Percentiles rank a stretch among this genome's conserved stretches.
Evolutionary conservation across 1,140 invertebrate species (phyloP).

Genomic region (Heliconius melpomene): DNA sequence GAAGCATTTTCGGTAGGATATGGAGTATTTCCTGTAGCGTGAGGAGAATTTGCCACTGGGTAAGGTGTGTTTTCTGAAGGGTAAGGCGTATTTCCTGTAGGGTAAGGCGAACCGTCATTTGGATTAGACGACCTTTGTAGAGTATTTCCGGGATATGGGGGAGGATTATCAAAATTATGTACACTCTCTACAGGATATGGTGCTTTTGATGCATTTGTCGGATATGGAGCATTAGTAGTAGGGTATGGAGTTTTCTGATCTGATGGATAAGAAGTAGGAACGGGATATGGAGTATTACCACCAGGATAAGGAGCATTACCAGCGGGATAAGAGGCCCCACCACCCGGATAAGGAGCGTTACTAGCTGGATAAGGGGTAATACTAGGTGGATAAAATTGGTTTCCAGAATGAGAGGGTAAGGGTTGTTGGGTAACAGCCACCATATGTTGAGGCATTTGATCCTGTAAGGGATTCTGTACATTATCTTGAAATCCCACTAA

Average conservation of each 20-base stretch:
- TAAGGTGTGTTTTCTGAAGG: conserved; percentile 30
- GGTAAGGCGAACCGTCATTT: conserved; percentile 18
- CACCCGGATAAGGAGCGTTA: conserved; percentile 14
- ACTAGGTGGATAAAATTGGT: conserved; percentile 18
- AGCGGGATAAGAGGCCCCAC: conserved; percentile 38
- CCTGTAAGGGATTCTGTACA: conserved; percentile 57
- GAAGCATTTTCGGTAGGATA: conserved; percentile 39
- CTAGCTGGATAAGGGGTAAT: conserved; percentile 36
- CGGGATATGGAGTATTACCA: conserved; percentile 34
- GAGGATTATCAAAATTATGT: conserved; percentile 24
- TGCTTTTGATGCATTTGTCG: neutral
- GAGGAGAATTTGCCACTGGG: conserved; percentile 24
- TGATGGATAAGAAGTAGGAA: neutral
- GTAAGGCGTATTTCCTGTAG: conserved; percentile 20
- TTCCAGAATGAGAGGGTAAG: conserved; percentile 24
- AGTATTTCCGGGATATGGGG: conserved; percentile 25
- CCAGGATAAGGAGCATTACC: conserved; percentile 21
- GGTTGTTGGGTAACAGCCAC: conserved; percentile 45
- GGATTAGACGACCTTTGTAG: neutral
- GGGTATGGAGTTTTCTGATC: conserved; percentile 22
- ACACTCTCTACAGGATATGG: conserved; percentile 17
- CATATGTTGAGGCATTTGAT: conserved; percentile 52
- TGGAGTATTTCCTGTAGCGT: conserved; percentile 29
- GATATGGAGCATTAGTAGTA: conserved; percentile 16
- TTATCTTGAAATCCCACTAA: conserved; percentile 74